phyloP scores from a whole-genome alignment of 2,888 invertebrate species.

The Dolichopus griseipennis region DNA sequence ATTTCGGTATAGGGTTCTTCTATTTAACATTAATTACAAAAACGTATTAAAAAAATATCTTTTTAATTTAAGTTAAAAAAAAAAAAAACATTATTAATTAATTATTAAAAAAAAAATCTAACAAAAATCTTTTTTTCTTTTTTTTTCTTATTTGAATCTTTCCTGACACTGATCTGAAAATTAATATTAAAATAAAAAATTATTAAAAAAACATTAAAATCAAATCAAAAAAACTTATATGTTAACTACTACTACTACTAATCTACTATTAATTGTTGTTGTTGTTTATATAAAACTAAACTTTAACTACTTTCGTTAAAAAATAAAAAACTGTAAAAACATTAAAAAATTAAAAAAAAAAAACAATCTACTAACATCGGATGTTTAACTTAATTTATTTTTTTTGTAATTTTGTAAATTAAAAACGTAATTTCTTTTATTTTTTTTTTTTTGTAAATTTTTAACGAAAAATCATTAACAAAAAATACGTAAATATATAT shows the following conservation, averaged over 20 bases:
- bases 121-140: conserved; percentile 1
- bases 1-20: not conserved
- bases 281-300: not conserved
- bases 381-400: not conserved
- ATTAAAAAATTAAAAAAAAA: not conserved
- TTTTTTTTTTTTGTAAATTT: too few relatives aligned
- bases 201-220: not conserved
- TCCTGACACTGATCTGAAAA: not conserved
- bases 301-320: not conserved
- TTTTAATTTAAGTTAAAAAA: not conserved
- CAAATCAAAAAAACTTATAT: not conserved
- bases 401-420: too few relatives aligned
- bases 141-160: not conserved
- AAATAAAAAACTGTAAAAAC: not conserved
- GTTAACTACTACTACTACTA: not conserved
- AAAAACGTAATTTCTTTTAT: too few relatives aligned
- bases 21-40: not conserved
- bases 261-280: not conserved
- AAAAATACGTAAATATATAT: too few relatives aligned
- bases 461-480: too few relatives aligned
- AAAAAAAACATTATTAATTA: not conserved
- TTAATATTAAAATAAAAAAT: not conserved
- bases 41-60: not conserved
- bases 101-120: not conserved
- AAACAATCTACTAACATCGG: not conserved